phyloP scores from a whole-genome alignment of 2,888 invertebrate genomes.

The Phorcus lineatus region DNA sequence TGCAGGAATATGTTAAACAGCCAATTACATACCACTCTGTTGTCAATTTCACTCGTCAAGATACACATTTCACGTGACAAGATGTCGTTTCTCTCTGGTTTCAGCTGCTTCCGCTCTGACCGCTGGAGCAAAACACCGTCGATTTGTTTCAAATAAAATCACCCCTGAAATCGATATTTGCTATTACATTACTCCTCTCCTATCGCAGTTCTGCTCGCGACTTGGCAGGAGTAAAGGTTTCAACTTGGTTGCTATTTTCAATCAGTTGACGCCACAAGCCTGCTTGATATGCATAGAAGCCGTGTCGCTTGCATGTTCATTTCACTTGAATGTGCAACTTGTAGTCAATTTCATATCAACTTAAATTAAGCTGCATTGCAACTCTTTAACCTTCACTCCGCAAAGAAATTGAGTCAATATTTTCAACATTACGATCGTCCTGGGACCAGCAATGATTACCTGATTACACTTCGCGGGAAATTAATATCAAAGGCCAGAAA shows the following conservation, averaged over 20 bases:
- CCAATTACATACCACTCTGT: too few relatives aligned
- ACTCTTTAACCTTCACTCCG: background rate
- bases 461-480: too few relatives aligned
- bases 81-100: slow-evolving; percentile 5
- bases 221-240: slow-evolving; percentile 11
- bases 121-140: slow-evolving; percentile 12
- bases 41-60: too few relatives aligned
- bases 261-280: background rate
- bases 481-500: too few relatives aligned
- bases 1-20: too few relatives aligned
- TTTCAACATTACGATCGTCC: background rate
- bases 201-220: background rate
- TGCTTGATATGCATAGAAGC: slow-evolving; percentile 12
- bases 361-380: background rate
- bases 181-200: background rate
- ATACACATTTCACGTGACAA: slow-evolving; percentile 3
- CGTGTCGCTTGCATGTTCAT: background rate
- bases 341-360: background rate
- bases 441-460: too few relatives aligned
- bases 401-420: background rate
- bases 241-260: slow-evolving; percentile 12
- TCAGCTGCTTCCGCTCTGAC: slow-evolving; percentile 7
- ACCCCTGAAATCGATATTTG: background rate
- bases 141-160: slow-evolving; percentile 21
- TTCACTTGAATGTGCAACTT: slow-evolving; percentile 1